Percentiles rank a stretch among this genome's conserved stretches.
Conservation (phyloP, 2,113 vertebrate species). For the Brevimyrus niger region DNA sequence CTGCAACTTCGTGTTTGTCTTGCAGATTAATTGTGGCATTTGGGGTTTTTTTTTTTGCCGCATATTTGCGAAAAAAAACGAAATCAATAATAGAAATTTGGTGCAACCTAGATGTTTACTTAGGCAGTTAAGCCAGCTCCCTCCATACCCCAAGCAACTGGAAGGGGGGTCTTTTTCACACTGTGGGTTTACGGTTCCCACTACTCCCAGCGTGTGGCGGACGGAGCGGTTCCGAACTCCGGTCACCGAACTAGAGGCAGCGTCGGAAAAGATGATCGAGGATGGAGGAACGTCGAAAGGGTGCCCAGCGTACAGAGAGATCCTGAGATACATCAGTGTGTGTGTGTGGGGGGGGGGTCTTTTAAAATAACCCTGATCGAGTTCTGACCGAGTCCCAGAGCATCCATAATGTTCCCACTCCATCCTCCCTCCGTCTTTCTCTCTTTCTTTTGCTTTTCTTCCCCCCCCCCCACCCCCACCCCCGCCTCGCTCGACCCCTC, state of each 20-base stretch:
- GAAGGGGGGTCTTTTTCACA: background rate
- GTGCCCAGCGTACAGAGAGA: background rate
- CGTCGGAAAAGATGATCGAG: background rate
- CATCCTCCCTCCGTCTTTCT: background rate
- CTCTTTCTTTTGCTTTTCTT: background rate
- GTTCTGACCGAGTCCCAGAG: background rate
- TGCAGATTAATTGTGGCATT: slow-evolving; percentile 59
- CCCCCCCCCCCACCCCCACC: background rate
- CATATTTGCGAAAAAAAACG: slow-evolving; percentile 36
- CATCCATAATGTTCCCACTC: background rate
- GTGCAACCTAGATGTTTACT: slow-evolving; percentile 32
- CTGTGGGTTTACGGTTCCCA: background rate
- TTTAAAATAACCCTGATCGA: background rate
- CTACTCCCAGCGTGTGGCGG: background rate
- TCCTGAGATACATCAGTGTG: background rate
- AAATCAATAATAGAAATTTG: slow-evolving; percentile 51
- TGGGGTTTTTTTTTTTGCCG: slow-evolving; percentile 43
- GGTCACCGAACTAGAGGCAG: background rate
- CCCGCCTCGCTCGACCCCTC: too few species aligned
- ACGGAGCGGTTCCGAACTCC: background rate
- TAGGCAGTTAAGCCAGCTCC: background rate
- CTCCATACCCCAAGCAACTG: background rate
- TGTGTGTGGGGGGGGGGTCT: background rate
- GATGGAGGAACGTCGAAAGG: background rate
- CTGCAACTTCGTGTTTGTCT: slow-evolving; percentile 58